These are phyloP conservation scores for Ceratosolen fusciceps DNA, from an alignment of 1,140 invertebrate genomes.

Conservation along the genomic window DNA sequence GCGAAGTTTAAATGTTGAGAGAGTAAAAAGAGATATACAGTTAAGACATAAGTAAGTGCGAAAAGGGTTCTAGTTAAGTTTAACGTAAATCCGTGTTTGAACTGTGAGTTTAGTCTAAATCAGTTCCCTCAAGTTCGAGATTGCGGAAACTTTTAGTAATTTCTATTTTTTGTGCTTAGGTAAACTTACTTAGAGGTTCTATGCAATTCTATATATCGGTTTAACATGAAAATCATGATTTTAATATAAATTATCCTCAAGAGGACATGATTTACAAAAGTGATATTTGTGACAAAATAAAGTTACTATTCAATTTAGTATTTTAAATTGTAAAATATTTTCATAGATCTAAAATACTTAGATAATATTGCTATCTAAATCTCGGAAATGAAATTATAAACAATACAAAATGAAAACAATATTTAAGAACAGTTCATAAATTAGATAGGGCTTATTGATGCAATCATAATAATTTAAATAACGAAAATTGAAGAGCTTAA, in stretches of 20 bases:
- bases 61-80: neutral
- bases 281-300: slow-evolving; percentile 13
- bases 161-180: slow-evolving; percentile 10
- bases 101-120: too few species aligned
- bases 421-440: slow-evolving; percentile 9
- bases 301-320: neutral
- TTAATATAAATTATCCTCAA: neutral
- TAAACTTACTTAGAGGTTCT: neutral
- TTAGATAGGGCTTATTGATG: neutral
- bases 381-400: neutral
- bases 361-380: neutral
- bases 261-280: slow-evolving; percentile 17
- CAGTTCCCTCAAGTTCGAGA: neutral
- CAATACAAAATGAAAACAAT: slow-evolving; percentile 1
- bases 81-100: slow-evolving; percentile 16
- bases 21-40: slow-evolving; percentile 17
- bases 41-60: neutral
- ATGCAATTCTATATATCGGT: too few species aligned
- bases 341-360: too few species aligned
- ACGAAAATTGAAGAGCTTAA: slow-evolving; percentile 34
- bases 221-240: too few species aligned
- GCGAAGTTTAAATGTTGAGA: slow-evolving; percentile 40
- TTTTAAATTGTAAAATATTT: slow-evolving; percentile 20
- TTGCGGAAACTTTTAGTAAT: neutral
- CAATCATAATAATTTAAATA: neutral